Percentiles rank a stretch among this genome's conserved stretches.
Evolutionary conservation across 2,797 vertebrate genomes (phyloP).

Genomic region (Hapalemur alaotrensis): DNA sequence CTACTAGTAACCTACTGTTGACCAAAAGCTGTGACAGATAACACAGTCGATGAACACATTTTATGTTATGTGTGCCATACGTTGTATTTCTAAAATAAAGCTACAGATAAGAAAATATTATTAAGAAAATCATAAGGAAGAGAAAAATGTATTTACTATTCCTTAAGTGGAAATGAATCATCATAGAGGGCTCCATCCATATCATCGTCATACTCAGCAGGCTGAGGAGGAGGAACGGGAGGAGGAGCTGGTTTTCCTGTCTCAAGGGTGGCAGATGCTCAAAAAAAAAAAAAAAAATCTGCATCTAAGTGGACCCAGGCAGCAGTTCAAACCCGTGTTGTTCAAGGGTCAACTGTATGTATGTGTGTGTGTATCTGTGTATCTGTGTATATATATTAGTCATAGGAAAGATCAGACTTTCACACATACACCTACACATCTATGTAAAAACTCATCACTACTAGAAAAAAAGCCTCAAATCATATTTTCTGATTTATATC

Average conservation of each 20-base stretch:
- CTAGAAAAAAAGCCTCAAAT: neutral
- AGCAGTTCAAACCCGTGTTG: neutral
- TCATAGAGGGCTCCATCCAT: neutral
- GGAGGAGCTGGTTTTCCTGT: neutral
- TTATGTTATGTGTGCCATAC: neutral
- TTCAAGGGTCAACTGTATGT: neutral
- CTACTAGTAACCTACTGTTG: no score
- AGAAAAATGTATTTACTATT: neutral
- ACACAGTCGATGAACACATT: no score
- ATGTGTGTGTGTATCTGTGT: neutral
- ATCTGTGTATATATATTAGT: neutral
- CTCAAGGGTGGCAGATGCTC: neutral
- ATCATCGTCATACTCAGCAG: neutral
- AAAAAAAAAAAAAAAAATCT: neutral
- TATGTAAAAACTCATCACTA: neutral
- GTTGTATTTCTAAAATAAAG: neutral
- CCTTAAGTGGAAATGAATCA: neutral
- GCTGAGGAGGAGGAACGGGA: neutral
- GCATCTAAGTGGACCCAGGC: neutral
- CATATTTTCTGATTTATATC: neutral
- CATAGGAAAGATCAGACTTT: neutral
- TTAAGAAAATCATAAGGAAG: neutral
- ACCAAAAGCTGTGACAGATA: no score
- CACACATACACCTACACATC: neutral
- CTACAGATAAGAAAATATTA: neutral